These are phyloP conservation scores for Troglohyphantes excavatus DNA, from an alignment of 2,888 invertebrate genomes.

Conservation along the genomic window DNA sequence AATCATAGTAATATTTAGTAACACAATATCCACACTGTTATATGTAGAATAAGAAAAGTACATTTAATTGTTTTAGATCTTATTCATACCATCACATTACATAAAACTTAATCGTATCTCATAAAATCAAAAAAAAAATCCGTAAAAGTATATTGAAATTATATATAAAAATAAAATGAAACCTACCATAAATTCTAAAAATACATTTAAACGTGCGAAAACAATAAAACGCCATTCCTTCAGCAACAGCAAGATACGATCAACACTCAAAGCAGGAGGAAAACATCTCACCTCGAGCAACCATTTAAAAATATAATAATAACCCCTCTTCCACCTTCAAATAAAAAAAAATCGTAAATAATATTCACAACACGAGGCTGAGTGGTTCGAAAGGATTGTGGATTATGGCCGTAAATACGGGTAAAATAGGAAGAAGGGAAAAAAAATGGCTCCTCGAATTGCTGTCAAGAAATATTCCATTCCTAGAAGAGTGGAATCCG, in stretches of 20 bases:
- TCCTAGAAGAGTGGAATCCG: conserved; percentile 40
- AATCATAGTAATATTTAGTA: too few species aligned
- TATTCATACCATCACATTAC: too few species aligned
- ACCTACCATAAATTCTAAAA: too few species aligned
- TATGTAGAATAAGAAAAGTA: too few species aligned
- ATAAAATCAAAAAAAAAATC: too few species aligned
- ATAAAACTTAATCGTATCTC: too few species aligned
- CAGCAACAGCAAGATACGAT: neutral
- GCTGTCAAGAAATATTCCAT: conserved; percentile 45
- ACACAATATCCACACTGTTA: too few species aligned
- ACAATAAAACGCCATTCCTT: conserved; percentile 13
- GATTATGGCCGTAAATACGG: conserved; percentile 47
- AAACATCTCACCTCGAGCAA: conserved; percentile 38
- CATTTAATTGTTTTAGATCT: too few species aligned
- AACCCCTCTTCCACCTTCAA: conserved; percentile 30
- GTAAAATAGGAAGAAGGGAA: neutral
- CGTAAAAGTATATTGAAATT: too few species aligned
- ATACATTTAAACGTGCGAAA: too few species aligned
- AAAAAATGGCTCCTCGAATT: conserved; percentile 19
- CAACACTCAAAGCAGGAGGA: neutral
- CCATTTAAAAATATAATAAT: neutral
- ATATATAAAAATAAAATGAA: too few species aligned
- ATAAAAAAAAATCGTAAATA: conserved; percentile 61
- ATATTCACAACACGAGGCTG: conserved; percentile 48
- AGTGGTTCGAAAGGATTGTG: conserved; percentile 53